Base-by-base conservation (phyloP, 2,888 invertebrate genomes). In the Mycalesis mineus region DNA sequence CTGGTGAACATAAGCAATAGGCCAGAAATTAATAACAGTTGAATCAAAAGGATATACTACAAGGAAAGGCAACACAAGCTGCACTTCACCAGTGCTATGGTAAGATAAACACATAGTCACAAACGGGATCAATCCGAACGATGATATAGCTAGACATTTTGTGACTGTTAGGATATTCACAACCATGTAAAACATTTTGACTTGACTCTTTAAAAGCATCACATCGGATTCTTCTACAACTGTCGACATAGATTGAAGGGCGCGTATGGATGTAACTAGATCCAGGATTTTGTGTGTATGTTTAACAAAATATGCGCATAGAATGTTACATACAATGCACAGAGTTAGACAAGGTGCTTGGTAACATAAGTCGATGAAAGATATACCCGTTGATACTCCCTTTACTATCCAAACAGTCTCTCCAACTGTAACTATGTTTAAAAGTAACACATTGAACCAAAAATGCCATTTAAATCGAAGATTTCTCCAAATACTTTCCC, bases 11-110 rank as follows among this genome's bases (percentile, higher is more conserved):
- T 72, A 82, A 31, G 67, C 65, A 40, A 79, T 61, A 0, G 74
- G 74, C 68, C 70, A 82, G 51, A 67, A 54, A n/a, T 58, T 57
- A 22, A 72, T 60, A 58, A 72, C 65, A 2, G 58, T 68, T 11
- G 59, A 63, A 65, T 82, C 70, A 60, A 82, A 80, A 3, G 82
- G 82, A 70, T 78, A 82, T 60, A 68, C 69, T 13, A 74, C 13
- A 5, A 71, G 7, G 60, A 75, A 82, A 0, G 81, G 82, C 13
- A 73, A 55, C 31, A 66, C 60, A 7, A 79, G 63, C 45, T 67
- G 62, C 1, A 80, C 28, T 62, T 74, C 61, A 3, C 73, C 73
- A 11, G 33, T 14, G 31, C 31, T 14, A 15, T 47, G 14, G 15
- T 47, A 47, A 8, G 47, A 47, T 8, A 14, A 33, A 15, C 15